phyloP scores from a whole-genome alignment of 2,797 vertebrate genomes.

The Scolopax rusticola region DNA sequence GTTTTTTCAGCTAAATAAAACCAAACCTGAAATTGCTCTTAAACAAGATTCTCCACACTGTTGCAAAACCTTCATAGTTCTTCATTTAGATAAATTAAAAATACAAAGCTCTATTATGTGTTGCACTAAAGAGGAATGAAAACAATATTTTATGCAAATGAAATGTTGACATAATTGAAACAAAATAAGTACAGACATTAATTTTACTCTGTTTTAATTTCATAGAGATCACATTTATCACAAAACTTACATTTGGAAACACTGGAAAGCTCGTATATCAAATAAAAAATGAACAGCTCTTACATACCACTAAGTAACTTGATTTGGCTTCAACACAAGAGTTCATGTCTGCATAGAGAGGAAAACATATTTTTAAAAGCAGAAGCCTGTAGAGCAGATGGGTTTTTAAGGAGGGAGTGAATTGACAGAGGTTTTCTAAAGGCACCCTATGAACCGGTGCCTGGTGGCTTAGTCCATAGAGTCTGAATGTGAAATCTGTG shows the following conservation, averaged over 20 bases:
- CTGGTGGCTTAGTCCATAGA: neutral
- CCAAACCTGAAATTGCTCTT: neutral
- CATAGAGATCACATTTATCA: slow-evolving; percentile 25
- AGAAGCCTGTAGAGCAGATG: neutral
- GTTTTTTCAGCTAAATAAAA: neutral
- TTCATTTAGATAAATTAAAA: slow-evolving; percentile 46
- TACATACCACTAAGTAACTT: neutral
- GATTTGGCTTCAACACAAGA: neutral
- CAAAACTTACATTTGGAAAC: neutral
- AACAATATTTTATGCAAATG: slow-evolving; percentile 63
- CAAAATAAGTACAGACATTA: slow-evolving; percentile 35
- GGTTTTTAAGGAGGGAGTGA: neutral
- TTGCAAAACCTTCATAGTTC: neutral
- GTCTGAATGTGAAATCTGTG: neutral
- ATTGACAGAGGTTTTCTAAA: neutral
- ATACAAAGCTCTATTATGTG: slow-evolving; percentile 22
- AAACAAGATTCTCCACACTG: neutral
- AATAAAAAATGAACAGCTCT: slow-evolving; percentile 39
- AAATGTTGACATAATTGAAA: slow-evolving; percentile 60
- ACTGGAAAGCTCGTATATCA: neutral
- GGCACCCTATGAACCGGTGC: neutral
- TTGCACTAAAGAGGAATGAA: slow-evolving; percentile 21
- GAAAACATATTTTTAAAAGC: neutral
- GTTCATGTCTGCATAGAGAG: neutral
- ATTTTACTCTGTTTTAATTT: slow-evolving; percentile 52